Evolutionary conservation across 2,113 vertebrate species (phyloP), one percentile per base, ranked within the genome.

Genomic region (Dipodomys stephensi): DNA sequence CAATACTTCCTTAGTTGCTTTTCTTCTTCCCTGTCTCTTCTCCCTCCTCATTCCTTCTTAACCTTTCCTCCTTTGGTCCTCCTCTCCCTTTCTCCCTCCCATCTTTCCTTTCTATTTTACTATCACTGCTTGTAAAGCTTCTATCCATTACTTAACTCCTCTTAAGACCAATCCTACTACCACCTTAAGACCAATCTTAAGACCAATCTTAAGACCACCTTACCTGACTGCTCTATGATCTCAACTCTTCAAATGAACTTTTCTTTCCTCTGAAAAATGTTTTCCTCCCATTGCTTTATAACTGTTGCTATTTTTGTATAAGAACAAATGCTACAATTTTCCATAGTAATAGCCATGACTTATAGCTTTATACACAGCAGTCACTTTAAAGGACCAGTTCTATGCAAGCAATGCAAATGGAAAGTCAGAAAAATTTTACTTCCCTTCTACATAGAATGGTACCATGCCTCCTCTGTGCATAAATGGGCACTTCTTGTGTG

Each of bases 351-450:
- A 79, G 25, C 49, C 15, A 44, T 92, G 68, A 64, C 20, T 72
- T 92, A 72, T 4, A 94, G 49, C 6, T 87, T 44, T 87, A 79
- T 91, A 9, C 30, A 91, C 53, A 72, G 28, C 23, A 18, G 83
- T 92, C 67, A 57, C 2, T 30, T 72, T 46, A 30, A 15, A 83
- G 27, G 10, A 86, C 80, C 10, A 7, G 62, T 46, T 71, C 39
- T 76, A 18, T 76, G 23, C 23, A 89, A 76, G 88, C 65, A 72
- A 88, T 83, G 73, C 35, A 92, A 80, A 80, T 88, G 8, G 19
- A 44, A 95, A 88, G 44, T 79, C 39, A 83, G 81, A 92, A 23
- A 79, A 28, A 71, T 53, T 80, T 91, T 92, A 19, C 80, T 80
- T 80, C 25, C 16, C 4, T 79, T 91, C 23, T 16, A 23, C 3